Evolutionary conservation across 2,113 vertebrate genomes (phyloP).

Genomic region (Mola mola): DNA sequence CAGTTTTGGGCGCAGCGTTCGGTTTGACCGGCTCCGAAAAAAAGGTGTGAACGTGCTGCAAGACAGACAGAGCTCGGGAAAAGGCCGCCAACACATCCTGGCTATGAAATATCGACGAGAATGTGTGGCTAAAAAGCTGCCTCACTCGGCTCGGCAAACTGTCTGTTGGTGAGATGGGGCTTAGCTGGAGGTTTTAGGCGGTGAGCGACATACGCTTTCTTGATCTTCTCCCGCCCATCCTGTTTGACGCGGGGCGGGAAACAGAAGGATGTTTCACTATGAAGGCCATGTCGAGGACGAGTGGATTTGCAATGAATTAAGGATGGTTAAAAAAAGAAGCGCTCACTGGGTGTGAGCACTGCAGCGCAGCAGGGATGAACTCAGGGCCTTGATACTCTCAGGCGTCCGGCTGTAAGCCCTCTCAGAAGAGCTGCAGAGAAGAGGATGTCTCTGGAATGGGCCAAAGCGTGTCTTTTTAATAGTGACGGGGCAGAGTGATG

Average conservation of each 20-base stretch:
- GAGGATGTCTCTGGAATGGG: conserved; percentile 50
- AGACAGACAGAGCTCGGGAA: neutral
- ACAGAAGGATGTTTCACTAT: conserved; percentile 44
- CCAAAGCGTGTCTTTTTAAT: conserved; percentile 68
- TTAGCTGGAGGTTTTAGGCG: conserved; percentile 39
- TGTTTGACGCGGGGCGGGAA: conserved; percentile 41
- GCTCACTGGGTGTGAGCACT: conserved; percentile 18
- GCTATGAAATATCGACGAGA: conserved; percentile 44
- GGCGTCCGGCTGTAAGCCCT: conserved; percentile 41
- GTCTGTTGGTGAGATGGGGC: conserved; percentile 22
- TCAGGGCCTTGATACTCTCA: conserved; percentile 13
- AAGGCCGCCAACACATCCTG: conserved; percentile 32
- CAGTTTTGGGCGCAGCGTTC: conserved; percentile 38
- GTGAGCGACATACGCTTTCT: conserved; percentile 47
- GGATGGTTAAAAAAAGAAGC: conserved; percentile 52
- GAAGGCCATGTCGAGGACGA: conserved; percentile 47
- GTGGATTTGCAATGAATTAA: conserved; percentile 57
- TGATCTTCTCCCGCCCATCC: conserved; percentile 42
- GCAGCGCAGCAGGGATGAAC: conserved; percentile 25
- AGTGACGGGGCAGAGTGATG: conserved; percentile 39
- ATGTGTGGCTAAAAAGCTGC: conserved; percentile 20
- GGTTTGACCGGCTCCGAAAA: conserved; percentile 45
- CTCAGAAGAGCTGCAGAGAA: conserved; percentile 20
- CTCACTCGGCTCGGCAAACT: conserved; percentile 19
- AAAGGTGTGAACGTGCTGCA: conserved; percentile 32